Evolutionary conservation across 2,888 invertebrate genomes (phyloP).

Genomic region (Toxonevra muliebris): DNA sequence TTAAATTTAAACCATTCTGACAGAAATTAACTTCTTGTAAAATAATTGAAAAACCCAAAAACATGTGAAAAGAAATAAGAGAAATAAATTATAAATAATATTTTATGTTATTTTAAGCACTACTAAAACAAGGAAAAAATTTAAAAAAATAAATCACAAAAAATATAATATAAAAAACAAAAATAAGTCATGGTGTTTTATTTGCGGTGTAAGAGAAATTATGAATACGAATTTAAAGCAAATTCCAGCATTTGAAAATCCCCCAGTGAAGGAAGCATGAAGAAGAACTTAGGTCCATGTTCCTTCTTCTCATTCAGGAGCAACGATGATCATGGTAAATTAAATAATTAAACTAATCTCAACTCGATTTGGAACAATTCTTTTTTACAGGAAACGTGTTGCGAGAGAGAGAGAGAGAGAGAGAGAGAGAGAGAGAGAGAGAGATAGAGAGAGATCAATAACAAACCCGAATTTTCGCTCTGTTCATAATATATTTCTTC

Average conservation of each 20-base stretch:
- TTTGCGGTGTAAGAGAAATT: no score
- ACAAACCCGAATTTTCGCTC: no score
- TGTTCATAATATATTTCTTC: no score
- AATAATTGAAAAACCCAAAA: constrained; percentile 4
- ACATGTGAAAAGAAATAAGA: not conserved
- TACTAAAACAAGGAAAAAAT: constrained; percentile 19
- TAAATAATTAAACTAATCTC: no score
- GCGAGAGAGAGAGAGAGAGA: not conserved
- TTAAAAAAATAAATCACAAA: constrained; percentile 23
- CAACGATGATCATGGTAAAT: no score
- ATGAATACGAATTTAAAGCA: no score
- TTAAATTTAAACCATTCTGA: constrained; percentile 1
- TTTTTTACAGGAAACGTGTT: no score
- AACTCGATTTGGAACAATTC: no score
- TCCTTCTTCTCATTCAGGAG: no score
- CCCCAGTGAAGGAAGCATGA: not conserved
- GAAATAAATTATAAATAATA: constrained; percentile 9
- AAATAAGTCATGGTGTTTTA: no score
- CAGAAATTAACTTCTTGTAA: constrained; percentile 16
- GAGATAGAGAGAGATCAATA: not conserved
- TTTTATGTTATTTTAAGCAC: constrained; percentile 29
- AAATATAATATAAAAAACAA: not conserved
- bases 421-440: not conserved
- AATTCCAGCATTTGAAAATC: no score
- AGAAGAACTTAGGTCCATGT: no score